Evolutionary conservation across 1,140 invertebrate species (phyloP).

Genomic region (Trichonephila inaurata): DNA sequence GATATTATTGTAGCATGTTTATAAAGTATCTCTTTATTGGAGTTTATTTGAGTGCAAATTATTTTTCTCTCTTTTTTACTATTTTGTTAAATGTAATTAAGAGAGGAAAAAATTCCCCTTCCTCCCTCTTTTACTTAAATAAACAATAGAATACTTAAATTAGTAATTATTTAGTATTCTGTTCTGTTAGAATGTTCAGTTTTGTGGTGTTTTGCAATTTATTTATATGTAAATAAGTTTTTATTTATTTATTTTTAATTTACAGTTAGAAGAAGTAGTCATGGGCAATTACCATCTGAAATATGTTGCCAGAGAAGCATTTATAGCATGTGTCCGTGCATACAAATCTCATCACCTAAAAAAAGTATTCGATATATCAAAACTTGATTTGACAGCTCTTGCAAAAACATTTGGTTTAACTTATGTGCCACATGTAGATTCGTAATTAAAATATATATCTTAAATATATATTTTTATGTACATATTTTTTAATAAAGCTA

Average conservation of each 20-base stretch:
- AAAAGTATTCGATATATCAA: constrained; percentile 95
- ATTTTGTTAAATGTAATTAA: too few relatives aligned
- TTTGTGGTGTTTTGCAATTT: not conserved
- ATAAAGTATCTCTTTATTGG: too few relatives aligned
- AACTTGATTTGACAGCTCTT: constrained; percentile 87
- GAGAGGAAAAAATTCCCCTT: too few relatives aligned
- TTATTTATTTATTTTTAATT: constrained; percentile 74
- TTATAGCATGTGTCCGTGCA: constrained; percentile 96
- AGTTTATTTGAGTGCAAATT: too few relatives aligned
- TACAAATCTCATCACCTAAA: constrained; percentile 98
- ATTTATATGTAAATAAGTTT: not conserved
- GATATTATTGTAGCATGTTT: too few relatives aligned
- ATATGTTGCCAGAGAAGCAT: constrained; percentile 97
- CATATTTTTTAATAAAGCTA: not conserved
- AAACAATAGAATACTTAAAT: too few relatives aligned
- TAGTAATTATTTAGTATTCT: too few relatives aligned
- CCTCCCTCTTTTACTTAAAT: too few relatives aligned
- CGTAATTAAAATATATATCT: not conserved
- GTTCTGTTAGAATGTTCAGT: not conserved
- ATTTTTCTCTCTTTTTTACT: too few relatives aligned
- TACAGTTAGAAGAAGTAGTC: constrained; percentile 96
- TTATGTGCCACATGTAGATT: constrained; percentile 83
- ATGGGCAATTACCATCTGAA: constrained; percentile 97
- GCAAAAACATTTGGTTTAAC: constrained; percentile 98
- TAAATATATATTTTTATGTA: not conserved